Base-by-base conservation (phyloP, 2,113 vertebrate genomes). In the Mustela nigripes region DNA sequence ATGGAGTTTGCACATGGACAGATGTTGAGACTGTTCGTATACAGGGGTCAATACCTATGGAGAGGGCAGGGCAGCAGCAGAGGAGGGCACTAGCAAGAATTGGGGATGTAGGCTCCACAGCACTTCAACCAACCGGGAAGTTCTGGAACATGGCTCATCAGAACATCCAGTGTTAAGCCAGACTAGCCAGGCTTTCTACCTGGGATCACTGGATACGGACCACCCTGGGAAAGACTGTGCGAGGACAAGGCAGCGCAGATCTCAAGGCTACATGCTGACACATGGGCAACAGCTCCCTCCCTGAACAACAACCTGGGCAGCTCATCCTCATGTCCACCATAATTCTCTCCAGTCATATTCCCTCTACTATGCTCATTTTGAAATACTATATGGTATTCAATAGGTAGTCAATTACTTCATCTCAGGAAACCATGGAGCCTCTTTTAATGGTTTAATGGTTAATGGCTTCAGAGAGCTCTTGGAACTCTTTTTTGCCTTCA, bases 401-500 rank as follows among this genome's bases (percentile, higher is more conserved):
- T 83, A 67, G 1, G 36, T 45, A 56, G 60, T 39, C n/a, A 89
- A 73, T 28, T 28, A 71, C 42, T 48, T 4, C 39, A 89, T 7
- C 36, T 78, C 80, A 88, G 22, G 33, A 88, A 96, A 39, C 19
- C n/a, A 4, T 19, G 18, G 36, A 81, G 58, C 19, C 36, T 91
- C 5, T 65, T 10, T 90, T 83, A 96, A 79, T 36, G 9, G 19
- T 56, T 56, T 56, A 56, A 18, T 56, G 53, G 53, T 56, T 56
- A 18, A 56, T 6, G 53, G 53, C 53, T 56, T 42, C 4, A 89
- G 73, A 93, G 48, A 50, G n/a, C n/a, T 69, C 36, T 89, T 86
- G 19, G 24, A 91, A 45, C 28, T 63, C 26, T 76, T 95, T 58
- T 95, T 86, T 89, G 58, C 19, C 12, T 95, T 84, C 58, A 91